Conservation (phyloP, 2,113 vertebrate species). For the Mustelus asterias region DNA sequence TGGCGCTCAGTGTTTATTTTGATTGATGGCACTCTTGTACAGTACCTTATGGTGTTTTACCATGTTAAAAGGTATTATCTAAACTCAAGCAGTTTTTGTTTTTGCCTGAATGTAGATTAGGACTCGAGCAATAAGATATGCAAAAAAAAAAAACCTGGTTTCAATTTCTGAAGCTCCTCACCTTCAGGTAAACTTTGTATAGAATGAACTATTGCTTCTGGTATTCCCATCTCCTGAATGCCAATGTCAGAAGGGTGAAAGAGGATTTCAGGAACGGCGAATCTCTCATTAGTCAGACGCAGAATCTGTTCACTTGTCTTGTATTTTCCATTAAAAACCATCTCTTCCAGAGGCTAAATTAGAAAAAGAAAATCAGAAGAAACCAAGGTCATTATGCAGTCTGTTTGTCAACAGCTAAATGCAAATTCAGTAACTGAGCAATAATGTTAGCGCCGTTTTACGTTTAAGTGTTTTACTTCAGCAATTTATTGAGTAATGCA, state of each 20-base stretch:
- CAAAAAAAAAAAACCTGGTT: not conserved
- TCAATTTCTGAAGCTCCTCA: slow-evolving; percentile 44
- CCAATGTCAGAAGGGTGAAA: slow-evolving; percentile 94
- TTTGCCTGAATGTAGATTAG: not conserved
- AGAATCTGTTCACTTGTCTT: slow-evolving; percentile 94
- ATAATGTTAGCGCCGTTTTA: not conserved
- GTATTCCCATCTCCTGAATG: slow-evolving; percentile 95
- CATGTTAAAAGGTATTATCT: not conserved
- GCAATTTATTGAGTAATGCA: not conserved
- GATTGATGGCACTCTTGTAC: not conserved
- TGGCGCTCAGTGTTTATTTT: not conserved
- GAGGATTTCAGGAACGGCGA: slow-evolving; percentile 94
- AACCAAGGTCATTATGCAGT: not conserved
- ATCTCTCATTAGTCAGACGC: slow-evolving; percentile 86
- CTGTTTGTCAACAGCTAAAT: not conserved
- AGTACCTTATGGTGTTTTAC: not conserved
- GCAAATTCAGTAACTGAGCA: not conserved
- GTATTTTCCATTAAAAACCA: slow-evolving; percentile 90
- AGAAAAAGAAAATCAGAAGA: slow-evolving; percentile 39
- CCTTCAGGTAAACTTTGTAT: slow-evolving; percentile 88
- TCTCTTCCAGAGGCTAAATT: slow-evolving; percentile 81
- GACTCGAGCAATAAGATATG: not conserved
- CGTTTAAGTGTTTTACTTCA: not conserved
- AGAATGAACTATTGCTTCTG: slow-evolving; percentile 86
- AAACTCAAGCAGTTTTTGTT: not conserved